phyloP scores from a whole-genome alignment of 2,797 vertebrate genomes.

The Aldrovandia affinis region DNA sequence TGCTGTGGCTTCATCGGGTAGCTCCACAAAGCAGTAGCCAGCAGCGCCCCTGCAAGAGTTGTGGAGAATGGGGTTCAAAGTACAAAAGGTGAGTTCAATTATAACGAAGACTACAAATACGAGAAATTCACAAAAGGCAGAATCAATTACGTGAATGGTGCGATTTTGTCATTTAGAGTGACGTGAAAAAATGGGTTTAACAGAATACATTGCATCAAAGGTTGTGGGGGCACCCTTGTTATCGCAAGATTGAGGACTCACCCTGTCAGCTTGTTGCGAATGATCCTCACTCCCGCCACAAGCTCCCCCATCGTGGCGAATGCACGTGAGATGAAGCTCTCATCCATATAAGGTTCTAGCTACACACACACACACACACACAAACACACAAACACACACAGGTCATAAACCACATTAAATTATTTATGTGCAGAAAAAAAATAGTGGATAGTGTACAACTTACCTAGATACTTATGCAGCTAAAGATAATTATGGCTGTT shows the following conservation, averaged over 20 bases:
- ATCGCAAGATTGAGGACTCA: slow-evolving; percentile 51
- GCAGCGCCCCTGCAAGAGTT: slow-evolving; percentile 72
- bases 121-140: neutral
- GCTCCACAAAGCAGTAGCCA: slow-evolving; percentile 86
- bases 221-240: neutral
- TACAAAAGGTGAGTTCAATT: neutral
- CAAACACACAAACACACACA: too few relatives aligned
- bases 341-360: slow-evolving; percentile 84
- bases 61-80: neutral
- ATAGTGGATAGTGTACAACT: neutral
- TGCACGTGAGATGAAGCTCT: slow-evolving; percentile 82
- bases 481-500: too few relatives aligned
- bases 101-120: neutral
- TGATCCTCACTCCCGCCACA: slow-evolving; percentile 81
- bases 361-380: slow-evolving; percentile 33
- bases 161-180: neutral
- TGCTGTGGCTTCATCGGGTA: slow-evolving; percentile 78
- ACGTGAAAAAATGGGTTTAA: neutral
- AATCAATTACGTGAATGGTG: too few relatives aligned
- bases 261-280: slow-evolving; percentile 82
- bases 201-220: neutral
- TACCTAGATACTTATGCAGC: neutral
- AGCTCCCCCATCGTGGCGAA: slow-evolving; percentile 85
- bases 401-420: neutral
- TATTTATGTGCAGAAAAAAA: neutral